Conservation (phyloP, 2,888 invertebrate genomes). For the Rhamphomyia laevipes region DNA sequence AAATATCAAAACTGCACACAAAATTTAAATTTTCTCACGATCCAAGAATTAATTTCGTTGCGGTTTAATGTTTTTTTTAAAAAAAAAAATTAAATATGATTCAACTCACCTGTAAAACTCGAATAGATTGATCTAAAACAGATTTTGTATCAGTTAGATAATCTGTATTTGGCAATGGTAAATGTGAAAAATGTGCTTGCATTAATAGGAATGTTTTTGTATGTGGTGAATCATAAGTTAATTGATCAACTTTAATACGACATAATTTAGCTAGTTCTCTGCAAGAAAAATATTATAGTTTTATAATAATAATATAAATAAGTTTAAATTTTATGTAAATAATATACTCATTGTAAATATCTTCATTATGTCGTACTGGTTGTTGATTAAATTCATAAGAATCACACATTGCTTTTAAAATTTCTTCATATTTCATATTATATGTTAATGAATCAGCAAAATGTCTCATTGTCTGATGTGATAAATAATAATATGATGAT, state of each 20-base stretch:
- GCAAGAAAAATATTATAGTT: constrained; percentile 21
- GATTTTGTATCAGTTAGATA: constrained; percentile 94
- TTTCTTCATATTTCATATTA: constrained; percentile 53
- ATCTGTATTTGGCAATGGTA: constrained; percentile 78
- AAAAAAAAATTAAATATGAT: constrained; percentile 3
- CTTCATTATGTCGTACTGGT: constrained; percentile 97
- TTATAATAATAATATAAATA: background rate
- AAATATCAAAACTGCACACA: no score
- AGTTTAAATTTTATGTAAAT: background rate
- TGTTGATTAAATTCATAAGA: constrained; percentile 84
- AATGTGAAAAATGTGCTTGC: constrained; percentile 85
- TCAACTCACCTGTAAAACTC: constrained; percentile 70
- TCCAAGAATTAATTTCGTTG: background rate
- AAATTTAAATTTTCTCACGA: no score
- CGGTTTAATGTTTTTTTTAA: background rate
- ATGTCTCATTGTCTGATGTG: constrained; percentile 79
- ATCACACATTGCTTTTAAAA: constrained; percentile 69
- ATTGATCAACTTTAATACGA: constrained; percentile 56
- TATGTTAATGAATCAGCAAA: constrained; percentile 58
- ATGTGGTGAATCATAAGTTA: constrained; percentile 79
- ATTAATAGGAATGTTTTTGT: constrained; percentile 88
- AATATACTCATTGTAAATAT: constrained; percentile 73
- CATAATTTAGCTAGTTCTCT: constrained; percentile 73
- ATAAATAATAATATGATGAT: constrained; percentile 93
- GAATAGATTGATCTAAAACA: constrained; percentile 88